Evolutionary conservation across 2,113 vertebrate genomes (phyloP), one percentile per base, ranked within the genome.

Genomic region (Gallinago undulata): DNA sequence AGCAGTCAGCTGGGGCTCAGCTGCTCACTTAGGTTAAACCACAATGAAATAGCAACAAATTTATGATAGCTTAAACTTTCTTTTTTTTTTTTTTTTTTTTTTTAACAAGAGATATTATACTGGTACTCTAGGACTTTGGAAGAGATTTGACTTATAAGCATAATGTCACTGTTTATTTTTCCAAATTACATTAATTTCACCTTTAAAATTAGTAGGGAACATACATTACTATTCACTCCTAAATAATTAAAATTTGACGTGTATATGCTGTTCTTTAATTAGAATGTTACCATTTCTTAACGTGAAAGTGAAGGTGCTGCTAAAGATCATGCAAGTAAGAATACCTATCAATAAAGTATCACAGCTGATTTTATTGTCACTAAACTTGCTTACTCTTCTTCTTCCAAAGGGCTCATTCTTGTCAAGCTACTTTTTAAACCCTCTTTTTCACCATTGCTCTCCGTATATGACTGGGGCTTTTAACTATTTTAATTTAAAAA

Each of bases 1-100:
- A 68, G 13, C 0, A 1, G 11, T 24, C 73, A 2, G 1, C 1
- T 45, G 19, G 19, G 9, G 19, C 8, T 74, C 13, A 69, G 55
- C 27, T 73, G 3, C 27, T 13, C 31, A 28, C 6, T 2, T 0
- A 15, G 15, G 15, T 45, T 59, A 85, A 81, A 85, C 16, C 10
- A 74, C 19, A 55, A 69, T 75, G 21, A 47, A 67, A 37, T 10
- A 75, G 15, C 3, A 7, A 18, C 2, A 80, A 4, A 10, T 37
- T 47, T 53, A 30, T 5, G 39, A 27, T 10, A 66, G 4, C 1
- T 84, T 62, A 33, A 51, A 37, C 1, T 31, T 37, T 5, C 60
- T 64, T 27, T 63, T 22, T 43, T 5, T 63, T 67, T 5, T 62
- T 64, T 33, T 64, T 28, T 43, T 6, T 63, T 60, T 35, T 66